These are phyloP conservation scores for Cryptotis parvus DNA, from an alignment of 2,113 vertebrate species.

Conservation along the genomic window DNA sequence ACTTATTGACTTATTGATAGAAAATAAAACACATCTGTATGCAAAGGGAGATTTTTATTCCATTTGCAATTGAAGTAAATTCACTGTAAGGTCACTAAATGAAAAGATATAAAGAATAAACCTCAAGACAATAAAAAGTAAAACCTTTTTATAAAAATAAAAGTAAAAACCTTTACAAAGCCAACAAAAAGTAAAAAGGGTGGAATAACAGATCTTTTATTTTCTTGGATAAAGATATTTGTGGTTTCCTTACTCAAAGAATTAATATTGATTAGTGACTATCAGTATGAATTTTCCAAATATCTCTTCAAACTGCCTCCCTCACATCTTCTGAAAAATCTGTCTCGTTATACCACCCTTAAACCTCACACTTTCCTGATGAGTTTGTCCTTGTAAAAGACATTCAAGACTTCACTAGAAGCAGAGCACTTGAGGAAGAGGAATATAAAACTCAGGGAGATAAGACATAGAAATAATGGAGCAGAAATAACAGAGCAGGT, in stretches of 20 bases:
- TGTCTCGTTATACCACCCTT: not conserved
- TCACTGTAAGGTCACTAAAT: not conserved
- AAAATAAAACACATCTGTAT: not conserved
- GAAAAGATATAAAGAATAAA: not conserved
- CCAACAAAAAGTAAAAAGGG: not conserved
- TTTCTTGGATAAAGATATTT: not conserved
- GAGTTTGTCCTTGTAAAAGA: not conserved
- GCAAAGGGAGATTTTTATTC: not conserved
- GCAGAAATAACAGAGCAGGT: not conserved
- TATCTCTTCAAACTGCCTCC: not conserved
- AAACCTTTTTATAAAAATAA: too few species aligned
- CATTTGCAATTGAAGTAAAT: not conserved
- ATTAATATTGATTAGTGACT: not conserved
- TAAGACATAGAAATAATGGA: not conserved
- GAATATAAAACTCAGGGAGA: not conserved
- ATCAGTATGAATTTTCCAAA: not conserved
- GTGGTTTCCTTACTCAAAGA: not conserved
- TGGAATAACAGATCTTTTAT: not conserved
- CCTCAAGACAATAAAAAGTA: too few species aligned
- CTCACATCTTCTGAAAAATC: not conserved
- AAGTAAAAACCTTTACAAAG: too few species aligned
- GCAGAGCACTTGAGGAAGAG: not conserved
- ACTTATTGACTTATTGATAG: not conserved
- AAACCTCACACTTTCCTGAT: not conserved
- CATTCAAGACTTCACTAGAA: not conserved